Base-by-base conservation (phyloP, 2,888 invertebrate species). In the Eretmocerus hayati region DNA sequence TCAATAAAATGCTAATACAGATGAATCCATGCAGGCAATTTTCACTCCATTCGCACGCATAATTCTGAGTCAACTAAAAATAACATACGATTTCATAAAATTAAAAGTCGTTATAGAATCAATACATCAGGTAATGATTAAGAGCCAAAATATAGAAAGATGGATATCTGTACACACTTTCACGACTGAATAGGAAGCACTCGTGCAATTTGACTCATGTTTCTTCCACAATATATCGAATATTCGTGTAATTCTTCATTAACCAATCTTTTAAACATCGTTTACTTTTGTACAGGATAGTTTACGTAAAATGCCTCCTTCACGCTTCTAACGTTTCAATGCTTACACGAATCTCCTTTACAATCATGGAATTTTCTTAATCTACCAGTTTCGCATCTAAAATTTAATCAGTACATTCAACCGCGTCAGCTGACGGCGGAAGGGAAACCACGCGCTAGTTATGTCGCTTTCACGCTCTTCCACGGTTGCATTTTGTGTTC, bases 391-490 rank as follows among this genome's bases (percentile, higher is more conserved):
- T 52, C 44, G 40, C 47, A 11, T 53, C 40, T 50, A 50, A 50
- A 53, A 53, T 47, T 36, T 53, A 50, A 26, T 53, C 53, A 53
- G 53, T 53, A 47, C 53, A 44, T 45, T 53, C 43, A 48, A 30
- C 42, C 47, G 41, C 44, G 21, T 46, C 32, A 39, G 42, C 21
- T 35, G 46, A 36, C 42, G 42, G 38, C 39, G 52, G 52, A 35
- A 44, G 35, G 48, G 30, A 45, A 52, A 47, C 41, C 36, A 35
- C 26, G 33, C 35, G 35, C 39, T 33, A 42, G 46, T 38, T 46
- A 26, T 37, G 45, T 36, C 35, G 9, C 9, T 38, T 31, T 37
- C 45, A 33, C 42, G 38, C 26, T n/a, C n/a, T n/a, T n/a, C n/a
- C n/a, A n/a, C n/a, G n/a, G n/a, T n/a, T n/a, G n/a, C n/a, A n/a